Evolutionary conservation across 2,888 invertebrate genomes (phyloP).

Genomic region (Theodoxus fluviatilis): DNA sequence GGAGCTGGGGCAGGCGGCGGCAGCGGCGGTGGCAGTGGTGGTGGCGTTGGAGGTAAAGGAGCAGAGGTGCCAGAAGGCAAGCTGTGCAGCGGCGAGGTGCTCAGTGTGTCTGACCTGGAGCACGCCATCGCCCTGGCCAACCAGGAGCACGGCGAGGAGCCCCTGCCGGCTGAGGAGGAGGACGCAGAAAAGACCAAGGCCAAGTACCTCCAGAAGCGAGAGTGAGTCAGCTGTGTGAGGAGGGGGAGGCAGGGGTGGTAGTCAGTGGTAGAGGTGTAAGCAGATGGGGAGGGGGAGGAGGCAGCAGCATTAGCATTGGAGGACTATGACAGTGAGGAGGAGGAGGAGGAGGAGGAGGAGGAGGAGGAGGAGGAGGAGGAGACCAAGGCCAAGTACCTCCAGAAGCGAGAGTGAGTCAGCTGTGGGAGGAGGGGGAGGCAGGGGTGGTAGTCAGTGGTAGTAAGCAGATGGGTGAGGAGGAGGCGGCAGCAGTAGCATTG

Average conservation of each 20-base stretch:
- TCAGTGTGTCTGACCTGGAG: no score
- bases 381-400: conserved; percentile 47
- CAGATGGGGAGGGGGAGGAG: conserved; percentile 14
- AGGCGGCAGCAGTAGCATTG: no score
- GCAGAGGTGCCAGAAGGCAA: background rate
- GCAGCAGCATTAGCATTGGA: no score
- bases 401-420: conserved; percentile 50
- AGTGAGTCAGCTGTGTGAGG: conserved; percentile 42
- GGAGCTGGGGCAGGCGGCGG: no score
- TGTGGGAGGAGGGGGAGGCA: no score
- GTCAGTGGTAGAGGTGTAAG: background rate
- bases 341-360: conserved; percentile 36
- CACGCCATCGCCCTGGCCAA: no score
- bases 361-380: conserved; percentile 40
- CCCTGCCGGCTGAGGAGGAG: conserved; percentile 14
- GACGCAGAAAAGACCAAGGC: conserved; percentile 28
- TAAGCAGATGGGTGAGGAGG: background rate
- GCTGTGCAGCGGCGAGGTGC: background rate
- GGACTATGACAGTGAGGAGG: conserved; percentile 70
- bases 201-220: conserved; percentile 51
- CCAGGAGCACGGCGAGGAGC: no score
- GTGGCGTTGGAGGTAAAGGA: conserved; percentile 12
- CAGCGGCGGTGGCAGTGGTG: conserved; percentile 16
- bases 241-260: background rate
- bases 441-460: background rate